Conservation (phyloP, 1,140 invertebrate genomes). For the Euschistus heros region DNA sequence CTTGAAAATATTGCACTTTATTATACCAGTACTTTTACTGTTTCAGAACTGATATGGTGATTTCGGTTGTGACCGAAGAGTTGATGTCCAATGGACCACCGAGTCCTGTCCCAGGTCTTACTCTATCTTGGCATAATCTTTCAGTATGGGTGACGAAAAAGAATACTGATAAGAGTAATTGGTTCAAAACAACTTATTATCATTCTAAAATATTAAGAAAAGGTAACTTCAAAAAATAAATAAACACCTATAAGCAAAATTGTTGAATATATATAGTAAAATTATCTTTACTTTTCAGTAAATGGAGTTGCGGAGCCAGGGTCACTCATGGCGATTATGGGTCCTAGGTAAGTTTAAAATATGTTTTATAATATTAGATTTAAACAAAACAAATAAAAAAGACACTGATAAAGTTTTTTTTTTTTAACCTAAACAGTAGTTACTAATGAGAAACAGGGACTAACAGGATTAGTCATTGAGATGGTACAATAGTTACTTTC, state of each 20-base stretch:
- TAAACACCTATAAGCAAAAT: neutral
- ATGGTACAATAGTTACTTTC: too few relatives aligned
- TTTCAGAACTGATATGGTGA: neutral
- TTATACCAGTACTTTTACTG: too few relatives aligned
- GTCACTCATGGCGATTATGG: constrained; percentile 39
- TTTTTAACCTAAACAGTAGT: too few relatives aligned
- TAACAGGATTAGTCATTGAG: too few relatives aligned
- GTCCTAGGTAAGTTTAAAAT: constrained; percentile 36
- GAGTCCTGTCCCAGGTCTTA: constrained; percentile 21
- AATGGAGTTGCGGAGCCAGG: constrained; percentile 35
- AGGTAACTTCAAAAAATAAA: constrained; percentile 22
- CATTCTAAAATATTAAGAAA: constrained; percentile 28
- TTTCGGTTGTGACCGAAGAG: constrained; percentile 6
- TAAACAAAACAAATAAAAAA: neutral
- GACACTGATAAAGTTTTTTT: too few relatives aligned
- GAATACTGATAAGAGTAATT: constrained; percentile 23
- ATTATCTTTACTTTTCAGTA: constrained; percentile 32
- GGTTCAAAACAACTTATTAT: constrained; percentile 22
- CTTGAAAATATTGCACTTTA: too few relatives aligned
- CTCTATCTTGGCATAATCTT: constrained; percentile 29
- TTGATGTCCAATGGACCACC: neutral
- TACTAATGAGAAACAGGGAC: too few relatives aligned
- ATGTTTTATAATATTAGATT: constrained; percentile 14
- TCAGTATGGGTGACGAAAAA: constrained; percentile 30
- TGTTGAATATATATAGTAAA: neutral